Evolutionary conservation across 2,888 invertebrate species (phyloP).

Genomic region (Orchestes rusci): DNA sequence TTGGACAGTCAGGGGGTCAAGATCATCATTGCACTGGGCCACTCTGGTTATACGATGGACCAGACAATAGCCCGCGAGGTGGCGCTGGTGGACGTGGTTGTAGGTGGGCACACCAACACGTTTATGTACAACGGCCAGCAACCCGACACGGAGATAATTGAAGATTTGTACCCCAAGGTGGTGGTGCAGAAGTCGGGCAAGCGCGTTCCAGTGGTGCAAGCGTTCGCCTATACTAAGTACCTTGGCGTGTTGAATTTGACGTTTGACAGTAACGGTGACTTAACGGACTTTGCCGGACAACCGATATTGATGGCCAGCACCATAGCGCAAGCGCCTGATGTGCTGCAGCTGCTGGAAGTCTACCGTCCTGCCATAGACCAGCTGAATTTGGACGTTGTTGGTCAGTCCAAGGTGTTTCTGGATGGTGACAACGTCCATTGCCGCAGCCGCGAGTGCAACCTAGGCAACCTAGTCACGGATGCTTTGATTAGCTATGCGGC

Average conservation of each 20-base stretch:
- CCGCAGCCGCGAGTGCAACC: slow-evolving; percentile 69
- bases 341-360: slow-evolving; percentile 53
- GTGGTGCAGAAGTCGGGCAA: slow-evolving; percentile 59
- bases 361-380: slow-evolving; percentile 53
- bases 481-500: slow-evolving; percentile 58
- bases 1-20: slow-evolving; percentile 61
- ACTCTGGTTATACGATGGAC: slow-evolving; percentile 77
- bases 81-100: slow-evolving; percentile 74
- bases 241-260: slow-evolving; percentile 60
- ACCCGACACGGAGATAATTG: slow-evolving; percentile 62
- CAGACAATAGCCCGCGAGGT: slow-evolving; percentile 68
- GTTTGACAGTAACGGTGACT: slow-evolving; percentile 67
- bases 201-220: slow-evolving; percentile 77
- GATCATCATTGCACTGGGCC: slow-evolving; percentile 82
- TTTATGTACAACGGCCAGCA: slow-evolving; percentile 72
- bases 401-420: slow-evolving; percentile 54
- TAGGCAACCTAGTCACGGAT: slow-evolving; percentile 77
- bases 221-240: slow-evolving; percentile 87
- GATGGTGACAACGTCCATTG: slow-evolving; percentile 57
- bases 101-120: slow-evolving; percentile 88
- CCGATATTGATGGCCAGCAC: slow-evolving; percentile 66
- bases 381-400: slow-evolving; percentile 53
- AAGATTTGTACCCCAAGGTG: slow-evolving; percentile 71
- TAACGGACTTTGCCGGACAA: slow-evolving; percentile 60
- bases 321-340: slow-evolving; percentile 58